Evolutionary conservation across 2,888 invertebrate species (phyloP).

Genomic region (Plagodis pulveraria): DNA sequence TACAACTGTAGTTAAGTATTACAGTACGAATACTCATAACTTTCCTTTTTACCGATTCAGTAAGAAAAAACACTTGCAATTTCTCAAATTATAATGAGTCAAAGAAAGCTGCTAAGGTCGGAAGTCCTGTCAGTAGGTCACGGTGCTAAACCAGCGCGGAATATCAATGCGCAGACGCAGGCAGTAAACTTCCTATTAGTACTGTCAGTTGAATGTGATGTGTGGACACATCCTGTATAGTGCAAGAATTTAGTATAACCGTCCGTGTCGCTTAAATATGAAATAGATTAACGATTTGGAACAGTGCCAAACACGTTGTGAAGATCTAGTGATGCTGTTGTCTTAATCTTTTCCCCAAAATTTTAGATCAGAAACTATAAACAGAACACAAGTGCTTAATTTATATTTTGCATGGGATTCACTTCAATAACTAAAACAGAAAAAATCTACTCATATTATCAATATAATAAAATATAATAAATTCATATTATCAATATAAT

Average conservation of each 20-base stretch:
- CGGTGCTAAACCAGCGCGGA: slow-evolving; percentile 50
- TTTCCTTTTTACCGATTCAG: not conserved
- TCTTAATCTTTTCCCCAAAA: no score
- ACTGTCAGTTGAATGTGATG: slow-evolving; percentile 40
- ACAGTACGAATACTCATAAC: slow-evolving; percentile 1
- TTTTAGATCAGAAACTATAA: no score
- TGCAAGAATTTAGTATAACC: slow-evolving; percentile 3
- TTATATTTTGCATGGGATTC: no score
- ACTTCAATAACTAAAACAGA: no score
- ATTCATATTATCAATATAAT: no score
- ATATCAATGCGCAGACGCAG: slow-evolving; percentile 57
- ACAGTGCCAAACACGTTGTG: no score
- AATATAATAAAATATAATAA: no score
- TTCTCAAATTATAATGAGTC: slow-evolving; percentile 25
- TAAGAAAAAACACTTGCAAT: slow-evolving; percentile 8
- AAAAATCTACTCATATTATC: no score
- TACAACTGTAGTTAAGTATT: not conserved
- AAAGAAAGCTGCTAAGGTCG: slow-evolving; percentile 56
- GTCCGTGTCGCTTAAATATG: no score
- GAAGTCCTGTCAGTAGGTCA: slow-evolving; percentile 70
- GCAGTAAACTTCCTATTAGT: slow-evolving; percentile 46
- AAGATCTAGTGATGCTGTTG: no score
- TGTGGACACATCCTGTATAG: slow-evolving; percentile 30
- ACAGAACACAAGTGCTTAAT: no score
- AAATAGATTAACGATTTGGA: no score